Evolutionary conservation across 2,888 invertebrate species (phyloP).

Genomic region (Acanthococcus lagerstroemiae): DNA sequence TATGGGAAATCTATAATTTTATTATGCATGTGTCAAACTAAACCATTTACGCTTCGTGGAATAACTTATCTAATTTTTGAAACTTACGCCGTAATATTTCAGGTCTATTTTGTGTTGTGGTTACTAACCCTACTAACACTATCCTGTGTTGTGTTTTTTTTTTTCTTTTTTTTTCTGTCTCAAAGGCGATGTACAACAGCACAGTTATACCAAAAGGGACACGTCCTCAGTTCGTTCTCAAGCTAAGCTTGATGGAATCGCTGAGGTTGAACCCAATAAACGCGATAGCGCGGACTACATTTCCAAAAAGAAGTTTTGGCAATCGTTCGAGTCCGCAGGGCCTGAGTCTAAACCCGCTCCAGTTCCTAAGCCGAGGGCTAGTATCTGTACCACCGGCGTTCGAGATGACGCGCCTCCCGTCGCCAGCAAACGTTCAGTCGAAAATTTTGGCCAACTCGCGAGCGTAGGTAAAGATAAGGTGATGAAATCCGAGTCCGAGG

Average conservation of each 20-base stretch:
- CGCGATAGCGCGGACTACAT: conserved; percentile 15
- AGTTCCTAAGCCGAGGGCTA: conserved; percentile 17
- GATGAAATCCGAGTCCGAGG: conserved; percentile 11
- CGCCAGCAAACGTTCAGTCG: conserved; percentile 10
- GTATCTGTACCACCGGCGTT: conserved; percentile 17
- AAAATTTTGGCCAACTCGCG: background rate
- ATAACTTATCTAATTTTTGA: too few relatives aligned
- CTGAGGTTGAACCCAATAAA: background rate
- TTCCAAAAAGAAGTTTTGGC: conserved; percentile 27
- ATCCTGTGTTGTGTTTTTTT: conserved; percentile 11
- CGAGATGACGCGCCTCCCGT: background rate
- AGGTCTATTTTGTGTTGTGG: background rate
- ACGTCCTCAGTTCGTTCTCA: conserved; percentile 3
- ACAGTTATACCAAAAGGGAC: conserved; percentile 17
- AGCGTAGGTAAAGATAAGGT: background rate
- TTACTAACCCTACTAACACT: conserved; percentile 28
- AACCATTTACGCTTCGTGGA: too few relatives aligned
- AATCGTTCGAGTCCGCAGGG: conserved; percentile 15
- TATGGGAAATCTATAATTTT: too few relatives aligned
- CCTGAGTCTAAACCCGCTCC: conserved; percentile 1
- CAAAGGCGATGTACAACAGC: conserved; percentile 25
- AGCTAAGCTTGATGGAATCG: background rate
- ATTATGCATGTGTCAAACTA: too few relatives aligned
- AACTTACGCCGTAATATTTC: too few relatives aligned
- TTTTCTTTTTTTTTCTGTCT: conserved; percentile 16